Evolutionary conservation across 2,113 vertebrate genomes (phyloP).

Genomic region (Pseudonaja textilis): DNA sequence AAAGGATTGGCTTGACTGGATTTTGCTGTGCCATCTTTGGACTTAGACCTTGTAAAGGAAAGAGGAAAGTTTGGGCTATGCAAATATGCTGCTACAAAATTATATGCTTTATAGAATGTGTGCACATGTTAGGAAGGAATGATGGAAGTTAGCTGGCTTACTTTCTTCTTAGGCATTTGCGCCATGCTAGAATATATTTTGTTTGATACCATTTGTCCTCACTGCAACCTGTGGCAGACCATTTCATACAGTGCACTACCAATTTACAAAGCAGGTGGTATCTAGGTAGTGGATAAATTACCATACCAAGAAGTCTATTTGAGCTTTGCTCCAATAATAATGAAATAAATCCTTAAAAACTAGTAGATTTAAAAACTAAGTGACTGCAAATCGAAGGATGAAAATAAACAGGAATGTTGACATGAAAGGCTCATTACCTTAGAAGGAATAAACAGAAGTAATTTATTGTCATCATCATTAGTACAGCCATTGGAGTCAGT

Average conservation of each 20-base stretch:
- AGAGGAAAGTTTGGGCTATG: neutral
- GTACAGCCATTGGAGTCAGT: neutral
- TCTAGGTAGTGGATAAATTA: neutral
- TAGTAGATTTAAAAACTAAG: constrained; percentile 6
- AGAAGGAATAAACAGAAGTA: constrained; percentile 24
- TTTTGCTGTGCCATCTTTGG: too few relatives aligned
- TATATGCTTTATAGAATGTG: neutral
- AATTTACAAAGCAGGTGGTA: neutral
- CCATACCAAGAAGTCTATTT: neutral
- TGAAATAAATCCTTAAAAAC: neutral
- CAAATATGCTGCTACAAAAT: neutral
- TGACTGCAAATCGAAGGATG: neutral
- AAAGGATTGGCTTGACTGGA: too few relatives aligned
- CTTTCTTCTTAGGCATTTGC: neutral
- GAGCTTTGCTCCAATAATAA: neutral
- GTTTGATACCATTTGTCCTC: neutral
- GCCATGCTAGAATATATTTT: neutral
- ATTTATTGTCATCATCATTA: constrained; percentile 25
- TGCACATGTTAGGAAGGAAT: neutral
- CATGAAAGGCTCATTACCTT: constrained; percentile 25
- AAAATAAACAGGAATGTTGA: constrained; percentile 15
- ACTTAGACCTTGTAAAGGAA: neutral
- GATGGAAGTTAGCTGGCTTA: neutral
- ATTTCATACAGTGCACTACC: neutral
- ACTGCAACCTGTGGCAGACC: neutral